Base-by-base conservation (phyloP, 2,888 invertebrate species). In the Drosophila diplacantha region DNA sequence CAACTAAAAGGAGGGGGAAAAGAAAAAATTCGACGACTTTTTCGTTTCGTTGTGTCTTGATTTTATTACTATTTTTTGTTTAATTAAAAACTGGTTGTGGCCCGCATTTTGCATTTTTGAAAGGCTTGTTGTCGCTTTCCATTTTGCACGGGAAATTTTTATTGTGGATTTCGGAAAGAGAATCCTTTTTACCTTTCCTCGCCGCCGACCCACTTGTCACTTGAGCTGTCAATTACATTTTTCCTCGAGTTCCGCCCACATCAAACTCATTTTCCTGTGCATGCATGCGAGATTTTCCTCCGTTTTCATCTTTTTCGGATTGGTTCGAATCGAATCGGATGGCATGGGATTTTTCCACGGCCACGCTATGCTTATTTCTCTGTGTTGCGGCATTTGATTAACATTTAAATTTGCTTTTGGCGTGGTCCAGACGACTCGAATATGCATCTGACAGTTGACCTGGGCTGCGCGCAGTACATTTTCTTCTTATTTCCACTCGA, bases 231-330 rank as follows among this genome's bases (percentile, higher is more conserved):
- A 78, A 78, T 78, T 82, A 84, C 78, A 78, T 71, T 80, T 75
- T 47, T 53, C 49, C 49, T 49, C 38, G 16, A 24, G 46, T 22
- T 56, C 47, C 56, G 24, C 39, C 50, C 65, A 70, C 43, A 58
- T 61, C 67, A 82, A 84, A 80, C 80, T 84, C 81, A 80, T 78
- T 84, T 78, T 84, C 74, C 68, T 84, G 84, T 82, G 84, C 77
- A 78, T 82, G 77, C 77, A 77, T 82, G 83, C 77, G 84, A 79
- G 63, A 73, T 84, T 65, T 74, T 58, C 35, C 52, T 52, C 71
- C 66, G 49, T 57, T 62, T 50, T 46, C 64, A 61, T 49, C 50
- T 71, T 74, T 74, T 74, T 73, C 63, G 47, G 34, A 44, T 44
- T 29, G 29, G 18, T 14, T 44, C 29, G 26, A 26, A 26, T 43